These are phyloP conservation scores for Lymantria dispar DNA, from an alignment of 2,888 invertebrate genomes.

Conservation along the genomic window DNA sequence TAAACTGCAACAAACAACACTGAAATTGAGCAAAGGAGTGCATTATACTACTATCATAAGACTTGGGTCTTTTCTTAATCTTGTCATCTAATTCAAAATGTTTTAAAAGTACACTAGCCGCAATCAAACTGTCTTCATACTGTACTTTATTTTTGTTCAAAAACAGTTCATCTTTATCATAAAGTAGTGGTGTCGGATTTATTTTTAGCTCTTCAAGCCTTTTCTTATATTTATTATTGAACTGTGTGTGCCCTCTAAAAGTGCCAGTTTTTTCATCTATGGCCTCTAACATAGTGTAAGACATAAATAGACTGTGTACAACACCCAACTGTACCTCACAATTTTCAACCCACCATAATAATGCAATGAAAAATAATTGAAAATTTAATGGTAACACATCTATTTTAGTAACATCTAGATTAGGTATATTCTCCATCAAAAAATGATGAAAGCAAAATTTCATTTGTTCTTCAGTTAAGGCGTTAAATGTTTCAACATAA, in stretches of 20 bases:
- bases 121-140: slow-evolving; percentile 81
- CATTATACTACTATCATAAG: slow-evolving; percentile 80
- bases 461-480: slow-evolving; percentile 50
- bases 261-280: slow-evolving; percentile 83
- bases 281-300: slow-evolving; percentile 80
- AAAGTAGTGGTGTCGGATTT: slow-evolving; percentile 6
- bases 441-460: slow-evolving; percentile 71
- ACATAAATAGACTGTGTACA: slow-evolving; percentile 82
- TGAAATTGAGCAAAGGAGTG: slow-evolving; percentile 87
- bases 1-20: slow-evolving; percentile 81
- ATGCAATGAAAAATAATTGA: slow-evolving; percentile 80
- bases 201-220: slow-evolving; percentile 57
- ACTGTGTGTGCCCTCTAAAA: slow-evolving; percentile 70
- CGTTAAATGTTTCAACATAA: slow-evolving; percentile 42
- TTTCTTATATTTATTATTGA: slow-evolving; percentile 68
- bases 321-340: slow-evolving; percentile 66
- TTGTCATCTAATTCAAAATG: slow-evolving; percentile 83
- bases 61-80: slow-evolving; percentile 75
- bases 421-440: slow-evolving; percentile 64
- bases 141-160: slow-evolving; percentile 77
- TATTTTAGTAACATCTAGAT: slow-evolving; percentile 55
- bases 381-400: slow-evolving; percentile 79
- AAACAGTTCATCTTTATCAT: slow-evolving; percentile 46
- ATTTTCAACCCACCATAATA: slow-evolving; percentile 83
- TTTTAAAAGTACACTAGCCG: slow-evolving; percentile 80